Base-by-base conservation (phyloP, 1,140 invertebrate species). In the Brachionus angularis region DNA sequence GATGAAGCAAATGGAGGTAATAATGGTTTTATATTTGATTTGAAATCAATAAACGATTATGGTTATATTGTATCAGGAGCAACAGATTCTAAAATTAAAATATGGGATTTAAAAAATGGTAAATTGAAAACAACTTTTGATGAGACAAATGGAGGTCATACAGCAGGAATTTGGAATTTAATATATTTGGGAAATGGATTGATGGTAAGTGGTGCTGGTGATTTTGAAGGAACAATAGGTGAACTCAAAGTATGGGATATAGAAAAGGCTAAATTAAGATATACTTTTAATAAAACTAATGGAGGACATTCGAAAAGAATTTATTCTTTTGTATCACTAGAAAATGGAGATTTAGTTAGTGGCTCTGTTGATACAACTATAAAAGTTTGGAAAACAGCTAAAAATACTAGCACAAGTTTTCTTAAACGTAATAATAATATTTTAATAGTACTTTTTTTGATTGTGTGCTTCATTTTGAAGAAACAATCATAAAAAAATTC, bases 121-220 rank as follows among this genome's bases (percentile, higher is more conserved):
- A n/a, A n/a, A n/a, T n/a, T n/a, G n/a, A n/a, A n/a, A n/a, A n/a
- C n/a, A n/a, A n/a, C n/a, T n/a, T n/a, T n/a, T n/a, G n/a, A n/a
- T n/a, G n/a, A n/a, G n/a, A n/a, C n/a, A n/a, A n/a, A n/a, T n/a
- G n/a, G n/a, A n/a, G n/a, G n/a, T n/a, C 52, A 55, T 16, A 3
- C 3, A 25, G 52, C 21, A 14, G 29, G 16, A n/a, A 16, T 55
- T 36, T 55, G 52, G 52, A 27, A 18, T 12, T 14, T 18, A n/a
- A 55, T 2, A 14, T 55, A 33, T 36, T 31, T 55, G 27, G 52
- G 25, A 55, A 55, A 55, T 55, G 8, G 18, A 14, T 25, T 18
- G 21, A n/a, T 55, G n/a, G 52, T 55, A 2, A 55, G 52, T 55
- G 52, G 23, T 8, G n/a, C 52, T 55, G 52, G 52, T 23, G 18